Evolutionary conservation across 2,797 vertebrate species (phyloP), one percentile per base, ranked within the genome.

Genomic region (Acanthiza pusilla): DNA sequence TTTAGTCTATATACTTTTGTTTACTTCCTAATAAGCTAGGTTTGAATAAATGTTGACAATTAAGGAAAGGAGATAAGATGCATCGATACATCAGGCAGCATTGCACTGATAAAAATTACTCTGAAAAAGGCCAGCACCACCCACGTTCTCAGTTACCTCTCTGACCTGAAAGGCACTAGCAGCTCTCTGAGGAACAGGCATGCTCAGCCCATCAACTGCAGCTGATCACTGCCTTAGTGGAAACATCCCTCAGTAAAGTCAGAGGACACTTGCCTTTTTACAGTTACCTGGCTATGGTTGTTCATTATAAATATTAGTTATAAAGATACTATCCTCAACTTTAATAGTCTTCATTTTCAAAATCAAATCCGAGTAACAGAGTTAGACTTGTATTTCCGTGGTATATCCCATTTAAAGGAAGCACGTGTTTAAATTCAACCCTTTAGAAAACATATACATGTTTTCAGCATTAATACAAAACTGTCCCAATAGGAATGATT

Each of bases 391-490:
- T 45, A 25, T 67, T 91, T 82, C 50, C 20, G 38, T 2, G 20
- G 11, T 85, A 58, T 30, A 58, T 45, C 29, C 5, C 10, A 36
- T 89, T 81, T 65, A 83, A 85, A 53, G 57, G 75, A 91, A 88
- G 3, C 47, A 66, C 58, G 21, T 85, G 50, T 63, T 91, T 85
- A 55, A 80, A 58, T 72, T 85, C 66, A 94, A 7, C 7, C 7
- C 26, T 42, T 50, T 42, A 63, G 84, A 93, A 92, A 40, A 27
- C 15, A 30, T 34, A 72, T 51, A 43, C 54, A 89, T 12, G 7
- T 91, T 94, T 96, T 96, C 89, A 82, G 62, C 63, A 60, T 93
- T 72, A 89, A 62, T 55, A 67, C 61, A 66, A 85, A 94, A 71
- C 40, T 62, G 26, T 85, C 50, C 36, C 51, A 88, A 18, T 36